Evolutionary conservation across 2,888 invertebrate species (phyloP).

Genomic region (Athalia rosae): DNA sequence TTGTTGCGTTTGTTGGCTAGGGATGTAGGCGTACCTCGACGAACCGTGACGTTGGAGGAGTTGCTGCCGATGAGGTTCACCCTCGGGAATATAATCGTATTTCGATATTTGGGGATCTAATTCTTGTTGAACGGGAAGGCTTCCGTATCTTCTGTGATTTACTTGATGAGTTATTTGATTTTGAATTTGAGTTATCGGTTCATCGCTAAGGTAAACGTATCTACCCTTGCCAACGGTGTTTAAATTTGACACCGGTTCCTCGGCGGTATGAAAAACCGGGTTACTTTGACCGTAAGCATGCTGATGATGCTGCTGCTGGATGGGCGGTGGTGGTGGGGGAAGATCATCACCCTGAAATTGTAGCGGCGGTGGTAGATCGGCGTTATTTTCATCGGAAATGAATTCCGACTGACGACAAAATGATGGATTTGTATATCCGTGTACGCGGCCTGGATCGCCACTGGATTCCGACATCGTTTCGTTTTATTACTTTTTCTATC

Average conservation of each 20-base stretch:
- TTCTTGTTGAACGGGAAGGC: conserved; percentile 62
- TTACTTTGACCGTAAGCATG: conserved; percentile 63
- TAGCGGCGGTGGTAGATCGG: conserved; percentile 73
- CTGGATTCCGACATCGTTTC: conserved; percentile 55
- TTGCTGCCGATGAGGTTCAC: conserved; percentile 50
- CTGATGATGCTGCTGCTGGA: conserved; percentile 49
- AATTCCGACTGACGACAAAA: conserved; percentile 87
- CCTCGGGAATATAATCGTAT: conserved; percentile 68
- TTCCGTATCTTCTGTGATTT: conserved; percentile 59
- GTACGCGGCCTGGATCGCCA: conserved; percentile 58
- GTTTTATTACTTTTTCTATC: not conserved
- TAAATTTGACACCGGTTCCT: conserved; percentile 51
- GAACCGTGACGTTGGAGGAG: conserved; percentile 57
- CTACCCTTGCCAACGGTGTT: conserved; percentile 50
- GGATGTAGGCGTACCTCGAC: conserved; percentile 63
- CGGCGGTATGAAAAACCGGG: conserved; percentile 62
- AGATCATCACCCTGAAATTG: conserved; percentile 55
- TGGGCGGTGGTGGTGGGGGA: conserved; percentile 61
- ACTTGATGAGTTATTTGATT: conserved; percentile 25
- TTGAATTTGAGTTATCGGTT: conserved; percentile 27
- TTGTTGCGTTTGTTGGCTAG: conserved; percentile 60
- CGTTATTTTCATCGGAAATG: conserved; percentile 68
- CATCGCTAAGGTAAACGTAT: conserved; percentile 64
- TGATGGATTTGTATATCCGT: conserved; percentile 87
- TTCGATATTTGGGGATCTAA: conserved; percentile 55